Conservation (phyloP, 2,888 invertebrate species). For the Thereva nobilitata region DNA sequence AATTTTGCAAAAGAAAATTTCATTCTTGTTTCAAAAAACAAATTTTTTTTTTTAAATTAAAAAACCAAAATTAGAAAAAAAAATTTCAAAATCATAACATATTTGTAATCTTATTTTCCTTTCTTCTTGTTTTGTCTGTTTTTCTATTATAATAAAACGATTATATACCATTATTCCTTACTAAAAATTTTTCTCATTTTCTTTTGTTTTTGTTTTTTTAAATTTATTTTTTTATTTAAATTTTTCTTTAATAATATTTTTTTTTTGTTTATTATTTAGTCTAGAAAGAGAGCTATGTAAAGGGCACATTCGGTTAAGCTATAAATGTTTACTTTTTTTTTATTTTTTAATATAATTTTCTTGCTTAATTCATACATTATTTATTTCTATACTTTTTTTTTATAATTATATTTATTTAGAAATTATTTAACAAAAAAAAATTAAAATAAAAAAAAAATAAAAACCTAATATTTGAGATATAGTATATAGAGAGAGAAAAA, state of each 20-base stretch:
- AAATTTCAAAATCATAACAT: not conserved
- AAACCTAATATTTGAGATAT: too few relatives aligned
- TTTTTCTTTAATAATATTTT: constrained; percentile 12
- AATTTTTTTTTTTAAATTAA: too few relatives aligned
- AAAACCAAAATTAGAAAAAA: too few relatives aligned
- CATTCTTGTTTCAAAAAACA: too few relatives aligned
- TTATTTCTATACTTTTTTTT: constrained; percentile 1
- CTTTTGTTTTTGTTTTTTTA: constrained; percentile 19
- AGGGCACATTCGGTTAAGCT: constrained; percentile 61
- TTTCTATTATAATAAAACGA: constrained; percentile 16
- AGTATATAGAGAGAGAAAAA: too few relatives aligned
- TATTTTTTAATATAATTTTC: constrained; percentile 27
- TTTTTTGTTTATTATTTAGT: constrained; percentile 40
- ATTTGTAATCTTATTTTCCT: constrained; percentile 9
- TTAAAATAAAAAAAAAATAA: too few relatives aligned
- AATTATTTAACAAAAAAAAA: too few relatives aligned
- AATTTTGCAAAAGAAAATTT: too few relatives aligned
- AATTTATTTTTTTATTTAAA: not conserved
- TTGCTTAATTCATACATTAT: constrained; percentile 20
- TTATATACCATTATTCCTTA: not conserved
- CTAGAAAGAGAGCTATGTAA: constrained; percentile 58
- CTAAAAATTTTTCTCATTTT: too few relatives aligned
- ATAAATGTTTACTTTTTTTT: constrained; percentile 46
- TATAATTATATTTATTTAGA: constrained; percentile 6
- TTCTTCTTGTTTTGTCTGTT: constrained; percentile 9